Percentiles rank a stretch among this genome's conserved stretches.
These are phyloP conservation scores for Zonitis immaculata DNA, from an alignment of 2,888 invertebrate genomes.

Conservation along the genomic window DNA sequence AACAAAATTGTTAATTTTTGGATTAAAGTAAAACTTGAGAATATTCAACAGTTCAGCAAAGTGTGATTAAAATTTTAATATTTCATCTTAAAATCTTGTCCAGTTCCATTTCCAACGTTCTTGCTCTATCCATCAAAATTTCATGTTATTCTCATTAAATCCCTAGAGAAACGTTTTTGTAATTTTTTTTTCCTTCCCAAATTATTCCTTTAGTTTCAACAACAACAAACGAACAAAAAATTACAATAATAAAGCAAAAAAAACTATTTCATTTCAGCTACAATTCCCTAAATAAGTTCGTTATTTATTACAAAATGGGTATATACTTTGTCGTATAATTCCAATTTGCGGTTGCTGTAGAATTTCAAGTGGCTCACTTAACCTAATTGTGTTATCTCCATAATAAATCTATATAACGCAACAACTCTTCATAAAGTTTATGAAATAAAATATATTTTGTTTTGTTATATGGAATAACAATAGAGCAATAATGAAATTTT, in stretches of 20 bases:
- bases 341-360: conserved; percentile 15
- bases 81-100: not conserved
- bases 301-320: not conserved
- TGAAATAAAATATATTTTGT: not conserved
- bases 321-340: conserved; percentile 6
- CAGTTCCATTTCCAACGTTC: too few species aligned
- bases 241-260: too few species aligned
- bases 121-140: too few species aligned
- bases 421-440: not conserved
- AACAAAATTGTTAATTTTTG: too few species aligned
- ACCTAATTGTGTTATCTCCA: conserved; percentile 15
- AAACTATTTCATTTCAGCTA: too few species aligned
- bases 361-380: conserved; percentile 18
- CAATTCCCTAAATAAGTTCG: not conserved
- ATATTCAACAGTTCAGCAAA: not conserved
- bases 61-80: not conserved
- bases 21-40: not conserved
- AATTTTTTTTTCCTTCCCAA: too few species aligned
- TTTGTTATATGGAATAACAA: too few species aligned
- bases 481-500: not conserved
- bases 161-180: too few species aligned
- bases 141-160: too few species aligned
- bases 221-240: too few species aligned
- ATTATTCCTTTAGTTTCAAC: too few species aligned
- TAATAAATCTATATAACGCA: conserved; percentile 13